phyloP scores from a whole-genome alignment of 2,888 invertebrate genomes.

The Xylocampa areola region DNA sequence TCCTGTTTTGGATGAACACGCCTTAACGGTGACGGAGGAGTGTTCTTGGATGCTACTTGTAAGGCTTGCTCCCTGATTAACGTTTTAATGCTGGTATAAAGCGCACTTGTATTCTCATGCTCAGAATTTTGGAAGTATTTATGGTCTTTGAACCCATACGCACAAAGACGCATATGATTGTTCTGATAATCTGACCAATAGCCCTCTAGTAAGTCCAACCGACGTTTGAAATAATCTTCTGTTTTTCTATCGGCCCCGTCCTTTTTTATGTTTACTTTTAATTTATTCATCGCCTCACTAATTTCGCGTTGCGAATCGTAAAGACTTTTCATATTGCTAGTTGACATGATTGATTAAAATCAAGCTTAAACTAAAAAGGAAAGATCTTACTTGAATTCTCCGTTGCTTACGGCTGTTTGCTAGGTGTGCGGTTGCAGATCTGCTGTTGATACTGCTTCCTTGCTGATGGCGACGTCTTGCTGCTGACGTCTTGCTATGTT shows the following conservation, averaged over 20 bases:
- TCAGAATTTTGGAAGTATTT: slow-evolving; percentile 7
- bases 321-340: slow-evolving; percentile 13
- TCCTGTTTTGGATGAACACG: not conserved
- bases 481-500: not conserved
- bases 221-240: slow-evolving; percentile 32
- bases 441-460: slow-evolving; percentile 4
- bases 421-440: not conserved
- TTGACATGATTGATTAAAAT: not conserved
- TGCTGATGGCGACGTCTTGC: not conserved
- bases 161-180: slow-evolving; percentile 22
- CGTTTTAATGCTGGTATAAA: slow-evolving; percentile 1
- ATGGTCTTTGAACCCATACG: slow-evolving; percentile 12
- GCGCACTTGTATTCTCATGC: not conserved
- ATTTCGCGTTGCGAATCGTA: slow-evolving; percentile 9
- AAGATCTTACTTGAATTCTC: slow-evolving; percentile 16
- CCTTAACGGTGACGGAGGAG: not conserved
- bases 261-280: slow-evolving; percentile 28
- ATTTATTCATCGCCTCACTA: slow-evolving; percentile 12
- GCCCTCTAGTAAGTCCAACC: slow-evolving; percentile 24
- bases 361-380: too few relatives aligned
- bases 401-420: slow-evolving; percentile 1
- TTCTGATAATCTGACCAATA: slow-evolving; percentile 37
- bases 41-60: not conserved
- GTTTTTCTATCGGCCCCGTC: slow-evolving; percentile 35
- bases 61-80: slow-evolving; percentile 4